Percentiles rank a stretch among this genome's conserved stretches.
phyloP scores from a whole-genome alignment of 1,140 invertebrate genomes.

The Temnothorax curvispinosus region DNA sequence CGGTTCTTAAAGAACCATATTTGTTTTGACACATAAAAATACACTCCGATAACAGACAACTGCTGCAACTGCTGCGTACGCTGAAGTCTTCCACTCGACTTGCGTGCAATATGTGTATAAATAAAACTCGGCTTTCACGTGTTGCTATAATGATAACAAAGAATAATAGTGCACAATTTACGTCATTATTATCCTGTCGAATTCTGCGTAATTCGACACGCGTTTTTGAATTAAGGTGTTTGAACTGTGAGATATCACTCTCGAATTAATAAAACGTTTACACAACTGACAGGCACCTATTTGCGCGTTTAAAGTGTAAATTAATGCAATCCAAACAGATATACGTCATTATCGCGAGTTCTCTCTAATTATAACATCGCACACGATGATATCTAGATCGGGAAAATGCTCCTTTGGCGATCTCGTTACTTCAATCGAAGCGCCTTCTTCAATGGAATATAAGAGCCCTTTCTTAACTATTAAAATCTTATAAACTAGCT shows the following conservation, averaged over 20 bases:
- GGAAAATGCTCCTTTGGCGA: slow-evolving; percentile 5
- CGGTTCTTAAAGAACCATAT: not conserved
- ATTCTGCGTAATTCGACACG: not conserved
- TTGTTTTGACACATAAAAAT: slow-evolving; percentile 2
- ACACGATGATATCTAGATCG: slow-evolving; percentile 43
- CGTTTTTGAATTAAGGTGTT: not conserved
- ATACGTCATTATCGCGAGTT: not conserved
- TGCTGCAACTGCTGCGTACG: not conserved
- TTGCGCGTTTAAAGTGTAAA: not conserved
- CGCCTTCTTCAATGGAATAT: slow-evolving; percentile 68
- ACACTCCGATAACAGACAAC: not conserved
- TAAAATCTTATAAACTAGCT: slow-evolving; percentile 33
- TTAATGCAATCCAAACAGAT: not conserved
- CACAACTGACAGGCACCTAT: not conserved
- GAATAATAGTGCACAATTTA: not conserved
- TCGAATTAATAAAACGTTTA: slow-evolving; percentile 45
- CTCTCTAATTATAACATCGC: not conserved
- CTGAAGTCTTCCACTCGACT: not conserved
- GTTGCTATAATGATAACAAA: not conserved
- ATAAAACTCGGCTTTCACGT: not conserved
- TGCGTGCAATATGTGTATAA: not conserved
- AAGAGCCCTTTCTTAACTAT: slow-evolving; percentile 69
- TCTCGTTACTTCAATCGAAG: slow-evolving; percentile 41
- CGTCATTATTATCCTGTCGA: not conserved
- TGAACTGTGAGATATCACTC: not conserved